Conservation (phyloP, 2,113 vertebrate species). For the Glaucidium brasilianum region DNA sequence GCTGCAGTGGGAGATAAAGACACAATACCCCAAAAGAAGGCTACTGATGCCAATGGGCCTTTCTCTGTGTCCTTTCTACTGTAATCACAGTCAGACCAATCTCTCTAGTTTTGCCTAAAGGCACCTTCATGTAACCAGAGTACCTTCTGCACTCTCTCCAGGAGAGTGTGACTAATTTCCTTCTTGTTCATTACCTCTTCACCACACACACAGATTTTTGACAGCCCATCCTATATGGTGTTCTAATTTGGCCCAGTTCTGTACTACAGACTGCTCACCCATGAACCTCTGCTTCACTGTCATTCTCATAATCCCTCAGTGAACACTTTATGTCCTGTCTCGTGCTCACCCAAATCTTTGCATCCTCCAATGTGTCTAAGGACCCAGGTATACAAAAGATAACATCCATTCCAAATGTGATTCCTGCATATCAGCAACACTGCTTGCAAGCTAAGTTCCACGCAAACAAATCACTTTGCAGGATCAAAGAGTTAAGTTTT, state of each 20-base stretch:
- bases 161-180: neutral
- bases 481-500: conserved; percentile 1
- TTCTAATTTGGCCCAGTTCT: neutral
- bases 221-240: neutral
- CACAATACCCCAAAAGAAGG: neutral
- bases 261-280: neutral
- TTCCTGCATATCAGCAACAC: neutral
- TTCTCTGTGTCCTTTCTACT: neutral
- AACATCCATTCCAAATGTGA: neutral
- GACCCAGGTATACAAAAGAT: neutral
- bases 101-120: neutral
- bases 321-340: neutral
- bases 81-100: neutral
- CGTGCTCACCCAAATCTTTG: neutral
- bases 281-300: neutral
- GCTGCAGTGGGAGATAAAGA: neutral
- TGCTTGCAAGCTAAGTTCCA: neutral
- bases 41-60: neutral
- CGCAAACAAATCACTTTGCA: neutral
- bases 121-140: neutral
- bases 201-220: neutral
- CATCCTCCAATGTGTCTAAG: neutral
- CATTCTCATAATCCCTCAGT: neutral
- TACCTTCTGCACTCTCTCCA: neutral
- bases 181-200: neutral